Conservation (phyloP, 2,113 vertebrate genomes). For the Euleptes europaea region DNA sequence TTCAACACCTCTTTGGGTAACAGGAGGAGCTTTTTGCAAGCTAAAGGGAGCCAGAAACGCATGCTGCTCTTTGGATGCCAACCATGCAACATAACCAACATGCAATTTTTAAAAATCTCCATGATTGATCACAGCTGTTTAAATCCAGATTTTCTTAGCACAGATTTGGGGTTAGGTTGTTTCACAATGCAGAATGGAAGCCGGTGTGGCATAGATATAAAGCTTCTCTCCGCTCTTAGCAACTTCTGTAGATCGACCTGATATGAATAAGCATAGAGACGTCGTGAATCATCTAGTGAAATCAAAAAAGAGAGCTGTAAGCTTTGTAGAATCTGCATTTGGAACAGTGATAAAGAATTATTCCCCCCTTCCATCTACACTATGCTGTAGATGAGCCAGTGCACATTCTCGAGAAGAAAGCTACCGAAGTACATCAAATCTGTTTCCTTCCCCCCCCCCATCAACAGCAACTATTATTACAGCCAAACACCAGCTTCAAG, state of each 20-base stretch:
- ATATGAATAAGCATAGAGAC: background rate
- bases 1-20: background rate
- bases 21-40: background rate
- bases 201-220: background rate
- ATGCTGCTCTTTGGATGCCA: background rate
- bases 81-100: background rate
- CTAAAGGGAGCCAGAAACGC: background rate
- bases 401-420: background rate
- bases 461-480: background rate
- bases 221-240: too few species aligned
- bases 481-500: background rate
- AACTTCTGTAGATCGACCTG: too few species aligned
- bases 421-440: constrained; percentile 9
- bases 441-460: background rate
- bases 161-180: background rate
- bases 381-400: background rate
- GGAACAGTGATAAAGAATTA: background rate
- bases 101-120: background rate
- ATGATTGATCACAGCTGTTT: background rate
- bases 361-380: background rate
- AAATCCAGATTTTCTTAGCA: too few species aligned
- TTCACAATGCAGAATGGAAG: too few species aligned
- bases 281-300: background rate
- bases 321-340: background rate
- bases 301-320: background rate